phyloP scores from a whole-genome alignment of 2,113 vertebrate genomes.

The Myocastor coypus region DNA sequence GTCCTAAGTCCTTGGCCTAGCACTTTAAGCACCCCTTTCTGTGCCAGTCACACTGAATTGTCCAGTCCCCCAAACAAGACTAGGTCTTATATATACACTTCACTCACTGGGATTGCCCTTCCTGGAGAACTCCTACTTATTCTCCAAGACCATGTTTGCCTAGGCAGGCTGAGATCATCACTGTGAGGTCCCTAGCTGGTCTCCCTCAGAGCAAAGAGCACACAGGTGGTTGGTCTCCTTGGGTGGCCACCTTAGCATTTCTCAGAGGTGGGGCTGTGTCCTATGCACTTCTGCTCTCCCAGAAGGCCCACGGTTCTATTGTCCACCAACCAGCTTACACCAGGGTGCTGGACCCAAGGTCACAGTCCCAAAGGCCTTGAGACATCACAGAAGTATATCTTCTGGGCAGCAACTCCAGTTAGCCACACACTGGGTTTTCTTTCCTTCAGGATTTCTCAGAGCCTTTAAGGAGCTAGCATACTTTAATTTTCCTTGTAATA shows the following conservation, averaged over 20 bases:
- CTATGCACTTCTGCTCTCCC: neutral
- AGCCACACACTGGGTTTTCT: neutral
- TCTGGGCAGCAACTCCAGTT: neutral
- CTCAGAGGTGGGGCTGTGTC: neutral
- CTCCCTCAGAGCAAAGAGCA: neutral
- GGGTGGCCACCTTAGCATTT: neutral
- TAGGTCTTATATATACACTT: neutral
- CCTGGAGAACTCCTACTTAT: constrained; percentile 30
- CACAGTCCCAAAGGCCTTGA: neutral
- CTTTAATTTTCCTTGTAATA: no score
- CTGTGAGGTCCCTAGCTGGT: neutral
- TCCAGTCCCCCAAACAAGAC: neutral
- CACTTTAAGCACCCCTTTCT: neutral
- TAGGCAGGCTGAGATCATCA: neutral
- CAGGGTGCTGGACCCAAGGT: neutral
- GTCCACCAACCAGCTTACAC: neutral
- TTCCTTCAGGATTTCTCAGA: constrained; percentile 7
- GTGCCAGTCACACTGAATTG: neutral
- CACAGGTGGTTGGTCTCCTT: accelerated
- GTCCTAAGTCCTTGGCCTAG: neutral
- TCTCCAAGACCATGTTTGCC: neutral
- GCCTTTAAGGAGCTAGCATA: neutral
- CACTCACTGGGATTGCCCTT: neutral
- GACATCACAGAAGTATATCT: neutral
- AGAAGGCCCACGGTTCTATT: neutral